Evolutionary conservation across 1,140 invertebrate species (phyloP), one percentile per base, ranked within the genome.

Genomic region (Calephelis nemesis): DNA sequence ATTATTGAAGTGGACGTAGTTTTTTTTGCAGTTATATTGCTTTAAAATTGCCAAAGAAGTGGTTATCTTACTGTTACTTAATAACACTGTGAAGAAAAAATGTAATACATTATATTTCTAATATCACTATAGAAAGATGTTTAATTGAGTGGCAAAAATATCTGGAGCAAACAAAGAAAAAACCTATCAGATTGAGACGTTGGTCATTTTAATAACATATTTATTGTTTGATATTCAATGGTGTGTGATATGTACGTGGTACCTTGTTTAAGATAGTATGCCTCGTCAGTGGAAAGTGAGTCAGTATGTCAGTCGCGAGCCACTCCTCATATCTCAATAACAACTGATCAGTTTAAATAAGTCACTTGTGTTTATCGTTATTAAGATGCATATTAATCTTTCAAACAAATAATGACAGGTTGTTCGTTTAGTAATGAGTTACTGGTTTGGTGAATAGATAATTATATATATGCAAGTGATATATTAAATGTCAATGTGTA

Each of bases 261-360:
- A 58, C 54, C 54, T 60, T 40, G 58, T 60, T 60, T 60, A 30
- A 60, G 58, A 60, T 60, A 60, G 58, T 60, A 30, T 60, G 58
- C 30, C 58, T 60, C 39, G 58, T 60, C 58, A 19, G 8, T 60
- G 58, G 58, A 60, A 60, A 60, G 58, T 30, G 58, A 60, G 58
- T 60, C 58, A 42, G 58, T 60, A 30, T 60, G 58, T 60, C 58
- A 60, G 58, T 60, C 39, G 5, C 58, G 58, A 58, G 58, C 58
- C 58, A 60, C 58, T 60, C 58, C 58, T 60, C 58, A 60, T 60
- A 60, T 60, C 58, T 60, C 19, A 60, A 60, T 60, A 60, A 58
- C 54, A 58, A 60, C 58, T 60, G 58, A 60, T 60, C 58, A 60
- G 30, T 60, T 60, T 60, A 60, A 60, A 60, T 60, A 60, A 60